These are phyloP conservation scores for Xenotilapia longispinis DNA, from an alignment of 2,113 vertebrate species.

Conservation along the genomic window DNA sequence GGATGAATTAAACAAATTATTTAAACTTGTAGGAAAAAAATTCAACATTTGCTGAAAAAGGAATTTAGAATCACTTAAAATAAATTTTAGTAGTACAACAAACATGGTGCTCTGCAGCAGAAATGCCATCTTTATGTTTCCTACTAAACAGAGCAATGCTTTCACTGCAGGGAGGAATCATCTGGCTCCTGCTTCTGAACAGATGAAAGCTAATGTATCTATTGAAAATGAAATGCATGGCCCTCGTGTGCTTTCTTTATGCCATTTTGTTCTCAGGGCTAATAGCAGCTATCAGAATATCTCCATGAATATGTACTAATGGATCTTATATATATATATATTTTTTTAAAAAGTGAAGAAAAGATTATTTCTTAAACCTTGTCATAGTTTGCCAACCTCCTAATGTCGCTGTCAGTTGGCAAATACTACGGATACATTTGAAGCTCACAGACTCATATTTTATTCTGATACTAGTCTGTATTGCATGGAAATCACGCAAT, in stretches of 20 bases:
- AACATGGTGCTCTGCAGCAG: neutral
- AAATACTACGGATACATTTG: neutral
- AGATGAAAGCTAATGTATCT: neutral
- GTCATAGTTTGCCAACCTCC: neutral
- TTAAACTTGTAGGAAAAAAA: neutral
- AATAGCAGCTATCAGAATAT: neutral
- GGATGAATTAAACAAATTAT: neutral
- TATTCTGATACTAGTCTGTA: neutral
- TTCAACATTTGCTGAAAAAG: neutral
- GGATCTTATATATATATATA: neutral
- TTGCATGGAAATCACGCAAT: neutral
- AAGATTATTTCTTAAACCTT: neutral
- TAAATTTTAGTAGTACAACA: neutral
- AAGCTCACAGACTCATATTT: neutral
- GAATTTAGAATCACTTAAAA: neutral
- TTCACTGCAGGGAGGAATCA: neutral
- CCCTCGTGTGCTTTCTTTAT: neutral
- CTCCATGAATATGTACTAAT: neutral
- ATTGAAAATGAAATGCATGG: neutral
- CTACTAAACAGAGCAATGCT: neutral
- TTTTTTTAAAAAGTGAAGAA: neutral
- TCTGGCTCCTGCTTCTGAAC: neutral
- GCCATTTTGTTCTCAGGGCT: neutral
- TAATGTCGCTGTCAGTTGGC: neutral
- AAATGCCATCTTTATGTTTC: neutral